Conservation (phyloP, 2,113 vertebrate species). For the Kryptolebias marmoratus region DNA sequence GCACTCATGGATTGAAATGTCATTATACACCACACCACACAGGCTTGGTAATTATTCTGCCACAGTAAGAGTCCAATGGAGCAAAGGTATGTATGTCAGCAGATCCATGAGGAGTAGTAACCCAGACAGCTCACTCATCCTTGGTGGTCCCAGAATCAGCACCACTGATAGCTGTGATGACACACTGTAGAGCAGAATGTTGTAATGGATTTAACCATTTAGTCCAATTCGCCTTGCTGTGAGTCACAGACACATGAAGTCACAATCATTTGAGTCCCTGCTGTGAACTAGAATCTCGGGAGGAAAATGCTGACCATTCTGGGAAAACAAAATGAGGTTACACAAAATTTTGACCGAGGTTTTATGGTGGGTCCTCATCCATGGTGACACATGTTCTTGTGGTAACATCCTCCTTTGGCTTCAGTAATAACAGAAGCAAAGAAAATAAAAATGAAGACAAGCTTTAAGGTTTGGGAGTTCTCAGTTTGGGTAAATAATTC, state of each 20-base stretch:
- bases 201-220: slow-evolving; percentile 26
- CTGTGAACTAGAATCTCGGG: slow-evolving; percentile 5
- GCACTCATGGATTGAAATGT: neutral
- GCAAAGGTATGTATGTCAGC: slow-evolving; percentile 9
- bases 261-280: slow-evolving; percentile 10
- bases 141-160: slow-evolving; percentile 28
- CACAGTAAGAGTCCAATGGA: neutral
- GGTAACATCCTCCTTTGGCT: neutral
- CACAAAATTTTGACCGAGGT: neutral
- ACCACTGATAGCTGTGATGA: slow-evolving; percentile 14
- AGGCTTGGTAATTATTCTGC: neutral
- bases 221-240: slow-evolving; percentile 15
- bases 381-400: neutral
- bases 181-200: neutral
- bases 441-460: neutral
- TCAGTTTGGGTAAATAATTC: neutral
- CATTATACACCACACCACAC: neutral
- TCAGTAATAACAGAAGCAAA: neutral
- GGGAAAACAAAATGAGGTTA: neutral
- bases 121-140: slow-evolving; percentile 1
- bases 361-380: neutral
- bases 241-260: slow-evolving; percentile 40
- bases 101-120: slow-evolving; percentile 4
- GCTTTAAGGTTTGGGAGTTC: neutral
- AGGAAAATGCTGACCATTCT: slow-evolving; percentile 13